A percentile compares a stretch with the other conserved stretches of the same genome.
These are phyloP conservation scores for Pogonognathellus flavescens DNA, from an alignment of 1,140 invertebrate species.

Conservation along the genomic window DNA sequence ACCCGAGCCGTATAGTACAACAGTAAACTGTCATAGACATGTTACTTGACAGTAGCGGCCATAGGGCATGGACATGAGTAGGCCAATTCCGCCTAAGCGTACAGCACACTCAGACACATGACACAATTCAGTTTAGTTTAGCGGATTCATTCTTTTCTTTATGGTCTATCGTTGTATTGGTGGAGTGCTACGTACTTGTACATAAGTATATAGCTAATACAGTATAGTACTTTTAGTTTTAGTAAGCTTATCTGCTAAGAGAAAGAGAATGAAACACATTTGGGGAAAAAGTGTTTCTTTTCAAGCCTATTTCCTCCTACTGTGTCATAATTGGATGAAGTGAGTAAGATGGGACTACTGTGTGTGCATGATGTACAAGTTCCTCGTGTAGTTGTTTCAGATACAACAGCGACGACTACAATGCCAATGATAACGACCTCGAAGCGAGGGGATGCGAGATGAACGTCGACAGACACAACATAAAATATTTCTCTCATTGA, in stretches of 20 bases:
- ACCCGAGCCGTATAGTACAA: too few relatives aligned
- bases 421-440: conserved; percentile 11
- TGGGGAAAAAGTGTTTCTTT: conserved; percentile 50
- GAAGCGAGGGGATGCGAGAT: neutral
- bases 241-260: neutral
- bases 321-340: conserved; percentile 50
- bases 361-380: neutral
- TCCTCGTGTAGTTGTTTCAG: neutral
- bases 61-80: too few relatives aligned
- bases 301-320: conserved; percentile 51
- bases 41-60: too few relatives aligned
- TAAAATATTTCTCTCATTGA: neutral
- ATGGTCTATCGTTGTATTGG: too few relatives aligned
- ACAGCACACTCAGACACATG: too few relatives aligned
- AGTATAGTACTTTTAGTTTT: too few relatives aligned
- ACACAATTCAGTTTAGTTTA: too few relatives aligned
- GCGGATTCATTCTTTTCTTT: too few relatives aligned
- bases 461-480: conserved; percentile 17
- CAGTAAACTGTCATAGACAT: too few relatives aligned
- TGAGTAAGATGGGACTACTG: neutral
- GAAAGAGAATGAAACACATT: conserved; percentile 30
- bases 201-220: too few relatives aligned
- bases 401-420: neutral
- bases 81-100: too few relatives aligned
- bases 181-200: too few relatives aligned